These are phyloP conservation scores for Zoroaster sp. DNA, from an alignment of 53 echinoderm and acorn worm species.

Conservation along the genomic window DNA sequence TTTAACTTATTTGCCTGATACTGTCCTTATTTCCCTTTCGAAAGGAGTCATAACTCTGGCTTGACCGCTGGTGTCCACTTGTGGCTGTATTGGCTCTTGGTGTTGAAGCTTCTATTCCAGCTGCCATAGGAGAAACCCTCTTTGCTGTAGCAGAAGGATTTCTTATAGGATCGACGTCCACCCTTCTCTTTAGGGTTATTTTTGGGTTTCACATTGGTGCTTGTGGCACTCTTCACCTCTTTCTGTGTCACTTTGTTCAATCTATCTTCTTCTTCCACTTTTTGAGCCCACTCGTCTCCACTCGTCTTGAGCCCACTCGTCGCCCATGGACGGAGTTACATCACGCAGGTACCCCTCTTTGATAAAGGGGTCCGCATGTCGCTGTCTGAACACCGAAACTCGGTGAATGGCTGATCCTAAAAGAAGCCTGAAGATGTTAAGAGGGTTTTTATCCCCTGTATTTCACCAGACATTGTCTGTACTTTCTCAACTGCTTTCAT, in stretches of 20 bases:
- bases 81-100: background rate
- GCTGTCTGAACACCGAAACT: constrained; percentile 22
- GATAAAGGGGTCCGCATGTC: constrained; percentile 23
- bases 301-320: too few species aligned
- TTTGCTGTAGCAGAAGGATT: background rate
- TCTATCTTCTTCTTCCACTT: constrained; percentile 31
- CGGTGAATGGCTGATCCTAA: constrained; percentile 42
- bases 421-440: constrained; percentile 16
- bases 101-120: background rate
- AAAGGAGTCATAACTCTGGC: background rate
- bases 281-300: constrained; percentile 46
- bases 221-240: background rate
- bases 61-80: background rate
- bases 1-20: background rate
- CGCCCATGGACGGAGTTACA: constrained; percentile 30
- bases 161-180: background rate
- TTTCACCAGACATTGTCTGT: background rate
- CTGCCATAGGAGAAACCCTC: background rate
- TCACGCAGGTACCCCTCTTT: constrained; percentile 23
- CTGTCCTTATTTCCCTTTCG: background rate
- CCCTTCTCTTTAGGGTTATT: background rate
- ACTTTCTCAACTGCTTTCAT: constrained; percentile 23
- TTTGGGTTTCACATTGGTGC: background rate
- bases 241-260: constrained; percentile 25
- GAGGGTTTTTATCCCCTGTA: background rate